Evolutionary conservation across 92 coral and sea anemone species (phyloP).

Genomic region (Parazoanthus darwini): DNA sequence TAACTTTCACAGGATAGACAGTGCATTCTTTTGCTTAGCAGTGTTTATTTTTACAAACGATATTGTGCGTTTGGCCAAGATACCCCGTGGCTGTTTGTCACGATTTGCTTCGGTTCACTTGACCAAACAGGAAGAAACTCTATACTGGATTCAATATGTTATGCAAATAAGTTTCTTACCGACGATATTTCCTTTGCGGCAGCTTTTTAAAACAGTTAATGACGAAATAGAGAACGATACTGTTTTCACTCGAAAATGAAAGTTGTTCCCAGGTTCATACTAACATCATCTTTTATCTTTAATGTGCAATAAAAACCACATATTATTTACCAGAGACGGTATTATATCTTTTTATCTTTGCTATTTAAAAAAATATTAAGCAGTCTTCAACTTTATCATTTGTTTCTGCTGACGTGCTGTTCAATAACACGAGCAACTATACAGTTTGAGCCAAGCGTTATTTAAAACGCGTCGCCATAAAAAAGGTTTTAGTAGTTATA

Average conservation of each 20-base stretch:
- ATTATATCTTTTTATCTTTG: no score
- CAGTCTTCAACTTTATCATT: no score
- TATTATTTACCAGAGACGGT: no score
- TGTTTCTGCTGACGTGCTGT: no score
- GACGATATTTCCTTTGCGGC: not conserved
- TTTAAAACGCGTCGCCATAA: no score
- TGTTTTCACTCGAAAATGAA: not conserved
- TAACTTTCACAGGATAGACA: not conserved
- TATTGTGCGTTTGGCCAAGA: not conserved
- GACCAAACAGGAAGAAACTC: conserved; percentile 8
- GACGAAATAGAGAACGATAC: not conserved
- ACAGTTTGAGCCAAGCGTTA: no score
- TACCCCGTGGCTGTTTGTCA: not conserved
- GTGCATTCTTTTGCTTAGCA: not conserved
- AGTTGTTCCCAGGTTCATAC: no score
- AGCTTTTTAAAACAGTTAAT: not conserved
- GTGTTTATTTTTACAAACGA: not conserved
- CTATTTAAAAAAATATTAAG: no score
- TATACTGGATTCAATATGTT: conserved; percentile 6
- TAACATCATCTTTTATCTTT: no score
- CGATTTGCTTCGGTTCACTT: not conserved
- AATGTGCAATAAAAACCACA: no score
- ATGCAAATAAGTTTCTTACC: not conserved
- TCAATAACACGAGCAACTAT: no score
- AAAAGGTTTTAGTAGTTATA: no score